These are phyloP conservation scores for Hydractinia echinata DNA, from an alignment of 30 jellyfish, hydroid and myxozoan species.

Conservation along the genomic window DNA sequence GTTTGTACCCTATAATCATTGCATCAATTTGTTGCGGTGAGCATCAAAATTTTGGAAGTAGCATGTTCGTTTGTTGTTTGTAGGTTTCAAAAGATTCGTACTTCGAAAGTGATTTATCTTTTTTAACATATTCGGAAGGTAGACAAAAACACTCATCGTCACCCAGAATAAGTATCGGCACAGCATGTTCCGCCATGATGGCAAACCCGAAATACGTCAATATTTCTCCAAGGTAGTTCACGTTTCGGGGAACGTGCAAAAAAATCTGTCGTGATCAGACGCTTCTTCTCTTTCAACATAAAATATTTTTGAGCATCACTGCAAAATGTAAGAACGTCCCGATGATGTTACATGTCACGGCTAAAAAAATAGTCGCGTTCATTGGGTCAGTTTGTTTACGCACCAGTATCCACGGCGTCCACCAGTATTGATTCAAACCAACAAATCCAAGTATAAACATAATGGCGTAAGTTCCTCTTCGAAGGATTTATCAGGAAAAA, in stretches of 20 bases:
- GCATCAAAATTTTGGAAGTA: not conserved
- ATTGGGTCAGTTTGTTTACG: slow-evolving; percentile 43
- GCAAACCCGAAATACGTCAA: slow-evolving; percentile 57
- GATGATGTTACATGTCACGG: slow-evolving; percentile 36
- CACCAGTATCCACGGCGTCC: slow-evolving; percentile 39
- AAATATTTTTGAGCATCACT: slow-evolving; percentile 62
- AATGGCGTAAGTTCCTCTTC: slow-evolving; percentile 36
- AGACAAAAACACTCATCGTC: slow-evolving; percentile 33
- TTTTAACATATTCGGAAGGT: slow-evolving; percentile 64
- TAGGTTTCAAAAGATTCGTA: slow-evolving; percentile 46
- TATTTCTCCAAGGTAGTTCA: slow-evolving; percentile 67
- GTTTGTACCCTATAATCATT: too few relatives aligned
- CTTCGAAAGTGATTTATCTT: slow-evolving; percentile 55
- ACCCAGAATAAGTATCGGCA: slow-evolving; percentile 45
- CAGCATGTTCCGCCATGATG: slow-evolving; percentile 55
- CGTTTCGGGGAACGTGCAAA: slow-evolving; percentile 56
- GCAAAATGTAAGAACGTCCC: slow-evolving; percentile 61
- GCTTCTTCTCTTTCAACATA: slow-evolving; percentile 50
- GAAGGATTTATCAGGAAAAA: slow-evolving; percentile 64
- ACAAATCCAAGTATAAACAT: not conserved
- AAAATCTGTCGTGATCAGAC: slow-evolving; percentile 60
- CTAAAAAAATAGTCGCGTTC: slow-evolving; percentile 18
- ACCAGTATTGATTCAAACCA: slow-evolving; percentile 65
- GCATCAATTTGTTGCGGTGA: too few relatives aligned
- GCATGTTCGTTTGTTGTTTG: slow-evolving; percentile 29